A percentile compares a stretch with the other conserved stretches of the same genome.
Evolutionary conservation across 2,113 vertebrate species (phyloP).

Genomic region (Thamnophis sirtalis): DNA sequence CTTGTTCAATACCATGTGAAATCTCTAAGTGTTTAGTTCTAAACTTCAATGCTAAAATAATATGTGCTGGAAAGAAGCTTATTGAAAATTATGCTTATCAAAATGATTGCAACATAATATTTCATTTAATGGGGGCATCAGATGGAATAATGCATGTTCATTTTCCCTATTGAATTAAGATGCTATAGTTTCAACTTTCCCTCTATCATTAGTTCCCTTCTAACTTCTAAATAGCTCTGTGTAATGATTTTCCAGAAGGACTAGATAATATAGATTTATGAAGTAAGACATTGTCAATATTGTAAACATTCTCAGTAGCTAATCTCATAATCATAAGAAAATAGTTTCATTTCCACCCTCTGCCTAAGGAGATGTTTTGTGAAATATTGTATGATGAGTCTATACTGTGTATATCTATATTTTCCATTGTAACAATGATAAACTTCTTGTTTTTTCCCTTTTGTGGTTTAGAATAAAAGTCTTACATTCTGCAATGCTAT

Average conservation of each 20-base stretch:
- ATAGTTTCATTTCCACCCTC: constrained; percentile 49
- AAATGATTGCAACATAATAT: constrained; percentile 41
- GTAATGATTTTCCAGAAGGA: constrained; percentile 44
- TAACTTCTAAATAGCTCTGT: constrained; percentile 47
- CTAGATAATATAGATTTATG: constrained; percentile 36
- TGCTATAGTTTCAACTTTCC: constrained; percentile 49
- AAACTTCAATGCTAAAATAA: constrained; percentile 51
- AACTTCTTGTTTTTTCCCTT: constrained; percentile 16
- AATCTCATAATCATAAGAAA: constrained; percentile 43
- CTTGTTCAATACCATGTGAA: constrained; percentile 63
- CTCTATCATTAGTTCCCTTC: constrained; percentile 43
- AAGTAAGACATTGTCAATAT: constrained; percentile 41
- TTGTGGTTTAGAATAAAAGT: constrained; percentile 37
- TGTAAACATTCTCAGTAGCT: constrained; percentile 54
- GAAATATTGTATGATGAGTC: constrained; percentile 53
- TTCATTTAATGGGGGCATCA: constrained; percentile 41
- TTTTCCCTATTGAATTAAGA: constrained; percentile 35
- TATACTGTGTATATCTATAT: constrained; percentile 42
- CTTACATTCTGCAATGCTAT: constrained; percentile 46
- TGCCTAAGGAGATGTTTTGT: constrained; percentile 46
- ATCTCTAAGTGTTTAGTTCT: constrained; percentile 55
- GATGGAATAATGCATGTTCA: constrained; percentile 17
- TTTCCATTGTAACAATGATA: constrained; percentile 39
- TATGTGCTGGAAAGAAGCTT: constrained; percentile 29
- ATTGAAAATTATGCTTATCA: constrained; percentile 46